Conservation (phyloP, 2,113 vertebrate species). For the Xerus inauris region DNA sequence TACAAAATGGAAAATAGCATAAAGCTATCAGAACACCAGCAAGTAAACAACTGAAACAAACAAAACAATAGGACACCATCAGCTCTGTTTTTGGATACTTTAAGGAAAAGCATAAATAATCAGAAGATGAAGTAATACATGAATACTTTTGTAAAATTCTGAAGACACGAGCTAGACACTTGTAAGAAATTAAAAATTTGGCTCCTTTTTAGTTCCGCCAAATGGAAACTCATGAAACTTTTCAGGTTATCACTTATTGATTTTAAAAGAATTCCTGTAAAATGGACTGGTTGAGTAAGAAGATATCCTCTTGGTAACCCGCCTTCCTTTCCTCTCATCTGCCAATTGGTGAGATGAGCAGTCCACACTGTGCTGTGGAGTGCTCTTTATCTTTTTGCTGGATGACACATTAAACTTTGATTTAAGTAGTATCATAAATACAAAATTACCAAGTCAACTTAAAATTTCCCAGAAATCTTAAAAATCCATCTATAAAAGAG, state of each 20-base stretch:
- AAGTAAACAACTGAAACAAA: neutral
- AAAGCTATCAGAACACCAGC: conserved; percentile 20
- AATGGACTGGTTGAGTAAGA: neutral
- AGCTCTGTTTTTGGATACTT: neutral
- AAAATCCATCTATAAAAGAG: conserved; percentile 5
- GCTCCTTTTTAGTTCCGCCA: neutral
- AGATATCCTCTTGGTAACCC: neutral
- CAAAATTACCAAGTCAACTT: neutral
- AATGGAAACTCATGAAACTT: neutral
- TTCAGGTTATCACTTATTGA: neutral
- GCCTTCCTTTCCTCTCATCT: neutral
- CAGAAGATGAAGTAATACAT: neutral
- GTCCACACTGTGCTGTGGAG: neutral
- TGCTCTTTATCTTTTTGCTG: neutral
- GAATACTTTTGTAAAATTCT: neutral
- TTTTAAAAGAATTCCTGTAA: neutral
- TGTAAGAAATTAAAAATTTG: neutral
- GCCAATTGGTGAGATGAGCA: neutral
- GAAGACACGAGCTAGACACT: neutral
- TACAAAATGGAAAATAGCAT: conserved; percentile 21
- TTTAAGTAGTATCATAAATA: neutral
- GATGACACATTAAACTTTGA: neutral
- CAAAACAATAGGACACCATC: fast-evolving
- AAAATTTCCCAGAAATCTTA: conserved; percentile 16
- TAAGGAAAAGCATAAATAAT: conserved; percentile 14